Base-by-base conservation (phyloP, 1,140 invertebrate species). In the Ruditapes philippinarum region DNA sequence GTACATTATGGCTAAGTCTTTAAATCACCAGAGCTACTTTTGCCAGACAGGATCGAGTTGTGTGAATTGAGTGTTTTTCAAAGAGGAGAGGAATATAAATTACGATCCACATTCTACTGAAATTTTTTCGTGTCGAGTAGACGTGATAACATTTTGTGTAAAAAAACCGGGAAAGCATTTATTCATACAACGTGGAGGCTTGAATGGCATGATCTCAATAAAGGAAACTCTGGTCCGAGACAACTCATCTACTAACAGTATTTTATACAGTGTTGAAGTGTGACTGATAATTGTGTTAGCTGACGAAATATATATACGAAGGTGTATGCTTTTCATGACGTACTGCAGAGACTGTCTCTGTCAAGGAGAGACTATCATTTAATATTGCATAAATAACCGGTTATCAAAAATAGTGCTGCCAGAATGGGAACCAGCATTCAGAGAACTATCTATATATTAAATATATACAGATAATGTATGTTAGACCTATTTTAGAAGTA, bases 231-330 rank as follows among this genome's bases (percentile, higher is more conserved):
- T 62, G 79, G 49, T 38, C 25, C 40, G 19, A 78, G 40, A 62
- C 28, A 65, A 57, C 54, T 62, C 33, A 81, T 42, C 57, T 45
- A 7, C 36, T 9, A 62, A 81, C 79, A 81, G 79, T 81, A 81
- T 81, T 81, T 81, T 81, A 81, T 81, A 81, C 79, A 65, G 79
- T 81, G 79, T 81, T 81, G 79, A 81, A 62, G 57, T 65, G 54
- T 81, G 79, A 45, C 33, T 17, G 73, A 76, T 76, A 78, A 22
- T 78, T 78, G 45, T 78, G 74, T 51, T n/a, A n/a, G 74, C 14
- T 51, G 45, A 5, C n/a, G n/a, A n/a, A n/a, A n/a, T n/a, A n/a
- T n/a, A n/a, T 33, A 49, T 38, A 31, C 54, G 74, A 14, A 51
- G 74, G 45, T 45, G 5, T 51, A 12, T 51, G 74, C 49, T 22